phyloP scores from a whole-genome alignment of 92 coral and sea anemone genomes.

The Parazoanthus swiftii region DNA sequence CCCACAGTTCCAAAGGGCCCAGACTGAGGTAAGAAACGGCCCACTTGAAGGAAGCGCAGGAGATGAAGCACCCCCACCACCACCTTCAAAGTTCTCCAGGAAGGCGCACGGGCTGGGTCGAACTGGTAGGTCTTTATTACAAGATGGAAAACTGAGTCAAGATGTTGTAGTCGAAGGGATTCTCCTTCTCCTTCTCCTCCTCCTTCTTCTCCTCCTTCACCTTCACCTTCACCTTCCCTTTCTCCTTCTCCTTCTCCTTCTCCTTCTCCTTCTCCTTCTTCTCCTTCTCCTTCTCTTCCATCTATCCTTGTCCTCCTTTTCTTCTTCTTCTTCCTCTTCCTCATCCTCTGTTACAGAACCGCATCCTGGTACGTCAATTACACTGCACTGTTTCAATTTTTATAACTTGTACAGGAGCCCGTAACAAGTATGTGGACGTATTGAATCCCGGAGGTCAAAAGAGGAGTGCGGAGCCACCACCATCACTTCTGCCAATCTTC shows the following conservation, averaged over 20 bases:
- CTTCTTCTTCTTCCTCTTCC: too few species aligned
- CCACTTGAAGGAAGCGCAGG: conserved; percentile 42
- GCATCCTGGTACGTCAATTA: too few species aligned
- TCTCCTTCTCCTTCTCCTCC: too few species aligned
- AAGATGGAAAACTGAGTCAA: neutral
- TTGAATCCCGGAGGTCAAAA: conserved; percentile 62
- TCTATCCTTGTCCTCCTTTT: too few species aligned
- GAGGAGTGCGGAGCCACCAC: conserved; percentile 33
- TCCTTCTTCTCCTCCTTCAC: too few species aligned
- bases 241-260: too few species aligned
- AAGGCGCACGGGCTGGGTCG: conserved; percentile 76
- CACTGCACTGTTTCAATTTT: neutral
- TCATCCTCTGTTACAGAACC: too few species aligned
- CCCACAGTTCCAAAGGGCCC: conserved; percentile 12
- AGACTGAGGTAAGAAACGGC: neutral
- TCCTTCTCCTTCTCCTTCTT: too few species aligned
- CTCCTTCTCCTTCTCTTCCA: too few species aligned
- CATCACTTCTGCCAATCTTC: conserved; percentile 30
- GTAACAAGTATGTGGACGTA: conserved; percentile 76
- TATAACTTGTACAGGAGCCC: conserved; percentile 11
- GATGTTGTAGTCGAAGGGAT: too few species aligned
- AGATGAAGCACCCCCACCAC: conserved; percentile 62
- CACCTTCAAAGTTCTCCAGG: conserved; percentile 83
- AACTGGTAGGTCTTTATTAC: conserved; percentile 50
- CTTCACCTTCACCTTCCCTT: too few species aligned